A percentile compares a stretch with the other conserved stretches of the same genome.
These are phyloP conservation scores for Eilema caniola DNA, from an alignment of 2,888 invertebrate species.

Conservation along the genomic window DNA sequence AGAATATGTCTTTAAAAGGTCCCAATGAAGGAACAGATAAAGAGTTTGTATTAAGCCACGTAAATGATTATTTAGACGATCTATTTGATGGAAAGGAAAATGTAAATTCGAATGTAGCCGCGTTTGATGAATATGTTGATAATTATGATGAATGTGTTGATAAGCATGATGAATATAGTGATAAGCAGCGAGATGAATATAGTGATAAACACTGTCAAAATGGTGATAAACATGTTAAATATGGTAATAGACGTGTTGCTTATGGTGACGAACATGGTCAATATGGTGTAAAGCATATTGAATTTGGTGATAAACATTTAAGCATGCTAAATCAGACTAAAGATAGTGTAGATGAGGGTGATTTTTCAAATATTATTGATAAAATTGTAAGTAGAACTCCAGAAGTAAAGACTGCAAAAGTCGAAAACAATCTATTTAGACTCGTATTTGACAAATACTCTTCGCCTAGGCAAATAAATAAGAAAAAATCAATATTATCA, in stretches of 20 bases:
- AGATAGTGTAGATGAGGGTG: conserved; percentile 60
- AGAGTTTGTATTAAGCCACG: conserved; percentile 10
- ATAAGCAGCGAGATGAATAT: too few relatives aligned
- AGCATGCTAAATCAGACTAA: conserved; percentile 64
- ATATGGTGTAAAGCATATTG: conserved; percentile 15
- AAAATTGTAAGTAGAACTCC: conserved; percentile 70
- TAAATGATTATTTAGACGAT: conserved; percentile 30
- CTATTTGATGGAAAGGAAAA: conserved; percentile 50
- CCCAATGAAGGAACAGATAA: conserved; percentile 37
- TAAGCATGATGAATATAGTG: not conserved
- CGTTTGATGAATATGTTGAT: not conserved
- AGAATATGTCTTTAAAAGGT: conserved; percentile 57
- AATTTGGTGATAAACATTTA: too few relatives aligned
- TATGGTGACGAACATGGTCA: not conserved
- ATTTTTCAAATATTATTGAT: conserved; percentile 77
- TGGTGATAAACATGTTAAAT: not conserved
- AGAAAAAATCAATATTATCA: conserved; percentile 57
- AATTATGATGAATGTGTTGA: not conserved
- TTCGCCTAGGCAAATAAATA: conserved; percentile 61
- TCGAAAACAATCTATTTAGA: conserved; percentile 72
- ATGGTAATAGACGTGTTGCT: not conserved
- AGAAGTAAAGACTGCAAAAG: conserved; percentile 64
- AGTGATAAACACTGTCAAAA: not conserved
- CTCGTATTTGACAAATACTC: conserved; percentile 70
- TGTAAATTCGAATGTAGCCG: not conserved